Conservation (phyloP, 2,113 vertebrate species). For the Myotis brandtii region DNA sequence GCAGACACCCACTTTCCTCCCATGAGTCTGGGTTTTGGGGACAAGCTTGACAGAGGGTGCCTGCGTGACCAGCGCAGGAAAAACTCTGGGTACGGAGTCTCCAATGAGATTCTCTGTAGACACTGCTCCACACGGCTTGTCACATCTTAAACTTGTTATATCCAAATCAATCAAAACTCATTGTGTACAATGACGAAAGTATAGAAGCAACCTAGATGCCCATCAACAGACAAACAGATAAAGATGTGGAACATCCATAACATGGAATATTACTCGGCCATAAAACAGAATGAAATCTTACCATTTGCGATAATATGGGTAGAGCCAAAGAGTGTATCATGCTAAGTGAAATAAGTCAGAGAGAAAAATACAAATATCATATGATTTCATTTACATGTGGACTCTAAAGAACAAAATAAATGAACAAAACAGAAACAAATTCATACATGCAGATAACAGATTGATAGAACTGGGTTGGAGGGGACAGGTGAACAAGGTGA, state of each 20-base stretch:
- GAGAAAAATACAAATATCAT: background rate
- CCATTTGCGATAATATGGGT: background rate
- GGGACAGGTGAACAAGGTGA: background rate
- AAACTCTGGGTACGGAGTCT: background rate
- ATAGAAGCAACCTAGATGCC: background rate
- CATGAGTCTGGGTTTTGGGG: background rate
- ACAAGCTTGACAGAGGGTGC: background rate
- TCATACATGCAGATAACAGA: background rate
- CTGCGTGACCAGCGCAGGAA: background rate
- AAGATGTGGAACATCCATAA: background rate
- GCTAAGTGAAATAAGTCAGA: background rate
- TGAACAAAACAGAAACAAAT: background rate
- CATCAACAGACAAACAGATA: background rate
- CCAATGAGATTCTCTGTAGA: background rate
- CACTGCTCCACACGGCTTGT: too few relatives aligned
- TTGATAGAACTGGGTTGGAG: background rate
- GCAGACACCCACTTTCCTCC: background rate
- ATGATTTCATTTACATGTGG: background rate
- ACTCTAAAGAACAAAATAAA: background rate
- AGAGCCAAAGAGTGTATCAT: too few relatives aligned
- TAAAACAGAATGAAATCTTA: background rate
- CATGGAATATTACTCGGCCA: background rate
- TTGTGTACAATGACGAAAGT: background rate
- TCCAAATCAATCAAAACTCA: background rate
- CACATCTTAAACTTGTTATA: background rate